A percentile compares a stretch with the other conserved stretches of the same genome.
phyloP scores from a whole-genome alignment of 2,797 vertebrate genomes.

The Thalassophryne amazonica region DNA sequence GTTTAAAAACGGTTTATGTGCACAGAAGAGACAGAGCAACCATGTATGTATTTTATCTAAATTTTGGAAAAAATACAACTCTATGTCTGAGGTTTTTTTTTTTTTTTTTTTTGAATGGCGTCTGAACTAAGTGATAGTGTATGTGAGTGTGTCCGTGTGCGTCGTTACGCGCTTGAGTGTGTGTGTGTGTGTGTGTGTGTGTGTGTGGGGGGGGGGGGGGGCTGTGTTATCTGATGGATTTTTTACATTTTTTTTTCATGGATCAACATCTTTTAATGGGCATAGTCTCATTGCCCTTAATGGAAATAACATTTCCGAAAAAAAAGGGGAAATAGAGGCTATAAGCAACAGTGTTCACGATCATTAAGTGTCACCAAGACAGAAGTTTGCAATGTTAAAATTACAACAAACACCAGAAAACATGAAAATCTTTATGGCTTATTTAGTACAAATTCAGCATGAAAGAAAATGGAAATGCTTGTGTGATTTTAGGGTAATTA shows the following conservation, averaged over 20 bases:
- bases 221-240: constrained; percentile 89
- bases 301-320: constrained; percentile 83
- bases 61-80: too few relatives aligned
- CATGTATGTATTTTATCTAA: too few relatives aligned
- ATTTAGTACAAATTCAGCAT: too few relatives aligned
- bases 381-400: too few relatives aligned
- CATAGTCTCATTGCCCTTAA: constrained; percentile 93
- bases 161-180: constrained; percentile 19
- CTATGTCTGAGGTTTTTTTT: constrained; percentile 80
- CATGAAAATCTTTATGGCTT: too few relatives aligned
- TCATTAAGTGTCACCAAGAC: constrained; percentile 35
- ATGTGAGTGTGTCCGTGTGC: constrained; percentile 27
- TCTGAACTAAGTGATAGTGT: constrained; percentile 33
- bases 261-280: constrained; percentile 95
- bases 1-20: too few relatives aligned
- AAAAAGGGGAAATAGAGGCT: constrained; percentile 69
- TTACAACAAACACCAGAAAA: too few relatives aligned
- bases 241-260: constrained; percentile 91
- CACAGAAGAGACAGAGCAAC: too few relatives aligned
- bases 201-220: constrained; percentile 63
- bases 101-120: constrained; percentile 83
- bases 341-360: constrained; percentile 41
- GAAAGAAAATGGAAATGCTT: too few relatives aligned
- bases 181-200: constrained; percentile 15
- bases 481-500: too few relatives aligned